Conservation (phyloP, 92 coral and sea anemone species). For the Hydrozoanthus gracilis region DNA sequence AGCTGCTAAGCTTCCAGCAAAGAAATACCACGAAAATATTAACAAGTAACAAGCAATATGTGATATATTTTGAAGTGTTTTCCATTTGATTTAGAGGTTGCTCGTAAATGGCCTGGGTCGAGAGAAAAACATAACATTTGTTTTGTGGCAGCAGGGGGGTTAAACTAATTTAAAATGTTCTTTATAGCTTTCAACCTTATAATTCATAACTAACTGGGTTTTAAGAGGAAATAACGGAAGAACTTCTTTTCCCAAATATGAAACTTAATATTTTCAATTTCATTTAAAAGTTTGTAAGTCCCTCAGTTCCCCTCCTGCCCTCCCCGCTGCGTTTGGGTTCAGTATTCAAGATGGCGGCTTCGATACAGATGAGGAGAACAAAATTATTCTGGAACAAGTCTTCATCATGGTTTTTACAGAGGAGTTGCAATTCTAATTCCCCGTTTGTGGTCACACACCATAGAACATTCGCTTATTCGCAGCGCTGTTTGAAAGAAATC, state of each 20-base stretch:
- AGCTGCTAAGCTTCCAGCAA: constrained; percentile 55
- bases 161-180: too few relatives aligned
- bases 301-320: neutral
- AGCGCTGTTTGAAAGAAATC: constrained; percentile 34
- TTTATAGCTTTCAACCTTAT: too few relatives aligned
- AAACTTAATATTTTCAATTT: neutral
- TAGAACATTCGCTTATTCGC: constrained; percentile 33
- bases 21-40: constrained; percentile 50
- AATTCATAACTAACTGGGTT: too few relatives aligned
- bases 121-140: neutral
- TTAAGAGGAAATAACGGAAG: too few relatives aligned
- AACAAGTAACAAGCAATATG: constrained; percentile 4
- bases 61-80: constrained; percentile 23
- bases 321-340: neutral
- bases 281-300: too few relatives aligned
- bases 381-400: constrained; percentile 8
- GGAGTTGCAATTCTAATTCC: neutral
- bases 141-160: too few relatives aligned
- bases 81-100: constrained; percentile 34
- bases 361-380: constrained; percentile 9
- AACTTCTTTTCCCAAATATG: neutral
- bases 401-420: neutral
- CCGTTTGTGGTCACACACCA: neutral
- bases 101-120: neutral
- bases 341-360: constrained; percentile 27